Evolutionary conservation across 2,888 invertebrate species (phyloP).

Genomic region (Acrocera orbiculus): DNA sequence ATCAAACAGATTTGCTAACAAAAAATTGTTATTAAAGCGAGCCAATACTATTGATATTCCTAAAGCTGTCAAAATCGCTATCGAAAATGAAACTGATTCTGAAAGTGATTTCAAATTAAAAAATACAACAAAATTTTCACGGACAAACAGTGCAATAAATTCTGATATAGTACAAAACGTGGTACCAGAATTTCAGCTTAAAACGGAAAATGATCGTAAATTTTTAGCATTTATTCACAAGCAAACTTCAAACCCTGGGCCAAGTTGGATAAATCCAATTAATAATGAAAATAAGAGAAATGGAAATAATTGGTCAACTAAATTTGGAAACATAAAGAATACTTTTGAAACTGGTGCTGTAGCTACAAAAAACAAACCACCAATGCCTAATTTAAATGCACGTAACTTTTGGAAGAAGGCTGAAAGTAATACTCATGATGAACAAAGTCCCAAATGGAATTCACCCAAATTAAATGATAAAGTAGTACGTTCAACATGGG

Average conservation of each 20-base stretch:
- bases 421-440: conserved; percentile 27
- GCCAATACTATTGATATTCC: conserved; percentile 83
- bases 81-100: conserved; percentile 35
- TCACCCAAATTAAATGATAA: conserved; percentile 7
- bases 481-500: conserved; percentile 4
- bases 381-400: conserved; percentile 32
- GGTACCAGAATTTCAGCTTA: conserved; percentile 56
- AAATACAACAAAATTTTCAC: conserved; percentile 28
- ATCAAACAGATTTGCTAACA: conserved; percentile 29
- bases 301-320: conserved; percentile 56
- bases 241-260: conserved; percentile 38
- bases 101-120: conserved; percentile 23
- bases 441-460: conserved; percentile 19
- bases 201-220: conserved; percentile 71
- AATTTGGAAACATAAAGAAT: conserved; percentile 69
- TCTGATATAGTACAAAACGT: conserved; percentile 33
- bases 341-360: conserved; percentile 43
- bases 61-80: conserved; percentile 36
- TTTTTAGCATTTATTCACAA: conserved; percentile 69
- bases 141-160: conserved; percentile 40
- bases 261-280: conserved; percentile 24
- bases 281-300: conserved; percentile 21
- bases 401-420: conserved; percentile 44
- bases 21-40: conserved; percentile 64
- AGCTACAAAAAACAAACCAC: conserved; percentile 28